Evolutionary conservation across 1,140 invertebrate species (phyloP).

Genomic region (Linepithema humile): DNA sequence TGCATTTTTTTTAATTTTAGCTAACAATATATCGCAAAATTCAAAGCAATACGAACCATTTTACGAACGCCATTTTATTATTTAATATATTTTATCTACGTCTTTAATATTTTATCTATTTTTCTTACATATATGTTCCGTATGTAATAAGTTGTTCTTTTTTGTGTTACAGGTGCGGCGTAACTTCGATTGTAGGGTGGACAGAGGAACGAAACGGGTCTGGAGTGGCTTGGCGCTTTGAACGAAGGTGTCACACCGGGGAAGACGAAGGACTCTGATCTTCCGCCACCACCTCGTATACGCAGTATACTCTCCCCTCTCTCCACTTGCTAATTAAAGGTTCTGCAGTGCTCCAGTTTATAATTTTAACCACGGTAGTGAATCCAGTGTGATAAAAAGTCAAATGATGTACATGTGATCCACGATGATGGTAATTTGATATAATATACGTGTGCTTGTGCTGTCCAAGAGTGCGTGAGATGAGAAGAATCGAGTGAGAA

Average conservation of each 20-base stretch:
- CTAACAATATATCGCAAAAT: no score
- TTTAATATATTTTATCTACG: no score
- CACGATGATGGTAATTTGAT: conserved; percentile 69
- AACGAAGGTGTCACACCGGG: conserved; percentile 78
- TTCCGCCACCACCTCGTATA: conserved; percentile 70
- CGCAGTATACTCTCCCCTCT: conserved; percentile 62
- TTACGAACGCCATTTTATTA: no score
- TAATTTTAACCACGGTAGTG: conserved; percentile 68
- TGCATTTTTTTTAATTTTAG: no score
- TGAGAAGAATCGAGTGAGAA: conserved; percentile 48
- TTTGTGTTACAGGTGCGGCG: conserved; percentile 82
- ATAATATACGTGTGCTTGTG: conserved; percentile 63
- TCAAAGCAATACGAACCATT: no score
- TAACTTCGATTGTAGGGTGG: conserved; percentile 82
- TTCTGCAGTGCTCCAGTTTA: conserved; percentile 76
- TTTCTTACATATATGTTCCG: no score
- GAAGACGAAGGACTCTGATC: conserved; percentile 78
- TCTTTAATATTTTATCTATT: no score
- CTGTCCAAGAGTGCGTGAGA: conserved; percentile 63
- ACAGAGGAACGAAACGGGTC: conserved; percentile 80
- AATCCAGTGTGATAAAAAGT: conserved; percentile 79
- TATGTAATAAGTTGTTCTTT: not conserved
- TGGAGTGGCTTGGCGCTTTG: conserved; percentile 78
- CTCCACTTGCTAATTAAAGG: conserved; percentile 57
- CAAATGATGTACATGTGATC: conserved; percentile 74